These are phyloP conservation scores for Brenthis ino DNA, from an alignment of 2,888 invertebrate genomes.

Conservation along the genomic window DNA sequence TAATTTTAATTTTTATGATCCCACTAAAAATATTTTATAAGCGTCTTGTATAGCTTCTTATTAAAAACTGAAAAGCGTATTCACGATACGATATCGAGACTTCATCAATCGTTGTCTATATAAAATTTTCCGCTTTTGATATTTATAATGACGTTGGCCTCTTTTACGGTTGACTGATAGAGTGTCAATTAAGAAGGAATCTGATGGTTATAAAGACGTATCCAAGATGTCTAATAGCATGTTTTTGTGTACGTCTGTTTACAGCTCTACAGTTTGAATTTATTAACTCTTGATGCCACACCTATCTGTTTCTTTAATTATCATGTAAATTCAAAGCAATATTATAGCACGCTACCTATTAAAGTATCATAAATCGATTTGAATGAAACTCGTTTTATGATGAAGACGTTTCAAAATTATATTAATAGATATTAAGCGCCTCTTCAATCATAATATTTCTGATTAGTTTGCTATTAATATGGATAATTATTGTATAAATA, in stretches of 20 bases:
- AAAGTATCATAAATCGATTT: slow-evolving; percentile 34
- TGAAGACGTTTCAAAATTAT: slow-evolving; percentile 19
- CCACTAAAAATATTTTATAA: slow-evolving; percentile 23
- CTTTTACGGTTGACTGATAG: slow-evolving; percentile 39
- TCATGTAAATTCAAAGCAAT: slow-evolving; percentile 36
- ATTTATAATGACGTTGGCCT: slow-evolving; percentile 37
- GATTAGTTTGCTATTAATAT: neutral
- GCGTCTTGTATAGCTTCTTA: slow-evolving; percentile 6
- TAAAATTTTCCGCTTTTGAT: slow-evolving; percentile 38
- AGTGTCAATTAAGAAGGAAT: slow-evolving; percentile 44
- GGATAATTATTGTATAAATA: no score
- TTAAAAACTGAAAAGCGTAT: slow-evolving; percentile 16
- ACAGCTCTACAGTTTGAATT: slow-evolving; percentile 29
- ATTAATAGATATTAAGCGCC: slow-evolving; percentile 16
- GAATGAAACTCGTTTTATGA: slow-evolving; percentile 27
- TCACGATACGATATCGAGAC: slow-evolving; percentile 26
- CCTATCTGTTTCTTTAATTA: slow-evolving; percentile 36
- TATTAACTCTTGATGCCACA: slow-evolving; percentile 32
- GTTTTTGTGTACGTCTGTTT: slow-evolving; percentile 34
- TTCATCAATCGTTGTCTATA: slow-evolving; percentile 36
- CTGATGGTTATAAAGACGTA: slow-evolving; percentile 40
- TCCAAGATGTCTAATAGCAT: slow-evolving; percentile 32
- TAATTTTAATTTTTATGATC: slow-evolving; percentile 22
- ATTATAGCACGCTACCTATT: slow-evolving; percentile 33
- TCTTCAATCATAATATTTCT: neutral